Evolutionary conservation across 2,888 invertebrate species (phyloP).

Genomic region (Tiphia femorata): DNA sequence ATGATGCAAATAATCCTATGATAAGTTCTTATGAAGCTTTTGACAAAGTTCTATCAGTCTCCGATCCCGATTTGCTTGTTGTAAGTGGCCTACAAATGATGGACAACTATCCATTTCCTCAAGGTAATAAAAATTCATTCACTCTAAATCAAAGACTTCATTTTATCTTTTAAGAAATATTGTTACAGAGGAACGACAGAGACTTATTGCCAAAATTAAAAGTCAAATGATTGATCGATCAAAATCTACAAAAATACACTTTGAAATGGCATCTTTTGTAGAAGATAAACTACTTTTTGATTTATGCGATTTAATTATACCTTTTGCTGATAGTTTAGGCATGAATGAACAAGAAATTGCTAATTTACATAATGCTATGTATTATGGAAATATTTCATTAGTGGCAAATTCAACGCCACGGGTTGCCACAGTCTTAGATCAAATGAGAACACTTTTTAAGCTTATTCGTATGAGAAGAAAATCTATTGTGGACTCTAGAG

Average conservation of each 20-base stretch:
- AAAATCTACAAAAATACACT: slow-evolving; percentile 77
- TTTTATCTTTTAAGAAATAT: neutral
- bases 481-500: slow-evolving; percentile 70
- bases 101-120: slow-evolving; percentile 83
- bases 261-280: slow-evolving; percentile 89
- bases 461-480: slow-evolving; percentile 70
- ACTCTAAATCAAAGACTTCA: neutral
- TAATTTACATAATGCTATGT: slow-evolving; percentile 80
- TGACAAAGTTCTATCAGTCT: slow-evolving; percentile 73
- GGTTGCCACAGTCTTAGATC: slow-evolving; percentile 83
- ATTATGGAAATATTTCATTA: slow-evolving; percentile 79
- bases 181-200: slow-evolving; percentile 74
- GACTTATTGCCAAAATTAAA: slow-evolving; percentile 76
- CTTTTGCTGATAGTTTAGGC: slow-evolving; percentile 84
- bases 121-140: slow-evolving; percentile 67
- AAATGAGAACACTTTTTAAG: slow-evolving; percentile 81
- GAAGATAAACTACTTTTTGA: slow-evolving; percentile 79
- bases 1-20: slow-evolving; percentile 84
- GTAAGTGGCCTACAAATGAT: slow-evolving; percentile 90
- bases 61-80: slow-evolving; percentile 80
- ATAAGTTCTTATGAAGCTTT: slow-evolving; percentile 81
- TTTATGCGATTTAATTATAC: slow-evolving; percentile 77
- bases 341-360: slow-evolving; percentile 92
- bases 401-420: slow-evolving; percentile 85
- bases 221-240: slow-evolving; percentile 77